Base-by-base conservation (phyloP, 1,140 invertebrate species). In the Phocides pigmalion region DNA sequence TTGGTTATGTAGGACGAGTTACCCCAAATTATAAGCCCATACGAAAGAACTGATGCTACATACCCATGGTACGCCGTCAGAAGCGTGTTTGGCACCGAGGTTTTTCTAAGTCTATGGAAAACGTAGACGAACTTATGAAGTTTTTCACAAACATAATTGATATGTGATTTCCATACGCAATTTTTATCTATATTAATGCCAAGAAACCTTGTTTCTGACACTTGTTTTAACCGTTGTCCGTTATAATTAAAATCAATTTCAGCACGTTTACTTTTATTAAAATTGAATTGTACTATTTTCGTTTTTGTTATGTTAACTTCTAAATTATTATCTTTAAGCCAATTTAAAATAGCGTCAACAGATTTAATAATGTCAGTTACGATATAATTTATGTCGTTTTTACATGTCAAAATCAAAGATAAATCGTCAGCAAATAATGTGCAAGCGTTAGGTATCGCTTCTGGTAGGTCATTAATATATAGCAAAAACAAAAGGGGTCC, bases 131-230 rank as follows among this genome's bases (percentile, higher is more conserved):
- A n/a, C n/a, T n/a, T n/a, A n/a, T n/a, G n/a, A n/a, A n/a, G n/a
- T n/a, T n/a, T n/a, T n/a, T n/a, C n/a, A n/a, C n/a, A n/a, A n/a
- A n/a, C n/a, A n/a, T n/a, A n/a, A n/a, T n/a, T n/a, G n/a, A n/a
- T n/a, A n/a, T n/a, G n/a, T n/a, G 41, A 11, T 44, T 17, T 44
- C 41, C 41, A 44, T 17, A 11, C 16, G 8, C 42, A 46, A 12
- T 46, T n/a, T 22, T 46, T 46, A 17, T 46, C 44, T 20, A 46
- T 46, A n/a, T 12, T 22, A 5, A 46, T 46, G 22, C 44, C 44
- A 3, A 46, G 44, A 22, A 46, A 46, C 9, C 5, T 46, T 20
- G 44, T 46, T 46, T 46, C 44, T 12, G 3, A n/a, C 0, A 46
- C 44, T 14, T 46, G 17, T 22, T 22, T n/a, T 47, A 47, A 1